These are phyloP conservation scores for Andrena praecox DNA, from an alignment of 2,888 invertebrate species.

Conservation along the genomic window DNA sequence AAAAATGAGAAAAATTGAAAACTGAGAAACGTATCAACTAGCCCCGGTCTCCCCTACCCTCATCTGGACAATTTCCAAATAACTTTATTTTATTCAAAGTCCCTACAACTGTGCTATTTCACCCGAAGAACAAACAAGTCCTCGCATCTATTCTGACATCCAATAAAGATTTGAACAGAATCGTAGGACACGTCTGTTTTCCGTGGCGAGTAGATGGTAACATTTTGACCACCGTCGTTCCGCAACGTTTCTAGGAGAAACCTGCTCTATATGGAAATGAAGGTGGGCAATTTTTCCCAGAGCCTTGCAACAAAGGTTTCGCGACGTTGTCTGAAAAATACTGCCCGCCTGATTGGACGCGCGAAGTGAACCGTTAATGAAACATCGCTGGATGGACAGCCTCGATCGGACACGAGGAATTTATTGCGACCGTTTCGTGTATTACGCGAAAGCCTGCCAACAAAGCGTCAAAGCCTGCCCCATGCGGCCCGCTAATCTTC, in stretches of 20 bases:
- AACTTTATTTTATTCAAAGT: too few species aligned
- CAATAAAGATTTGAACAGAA: too few species aligned
- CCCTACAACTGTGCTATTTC: too few species aligned
- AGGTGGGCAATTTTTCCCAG: neutral
- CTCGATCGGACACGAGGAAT: slow-evolving; percentile 20
- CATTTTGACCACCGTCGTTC: neutral
- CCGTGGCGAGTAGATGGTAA: neutral
- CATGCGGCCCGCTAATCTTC: slow-evolving; percentile 8
- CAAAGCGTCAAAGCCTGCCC: neutral
- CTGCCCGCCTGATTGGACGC: neutral
- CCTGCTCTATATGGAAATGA: neutral
- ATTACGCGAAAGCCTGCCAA: neutral
- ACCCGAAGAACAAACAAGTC: too few species aligned
- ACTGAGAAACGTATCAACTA: too few species aligned
- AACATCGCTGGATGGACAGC: slow-evolving; percentile 7
- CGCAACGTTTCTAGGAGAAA: neutral
- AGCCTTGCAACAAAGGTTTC: neutral
- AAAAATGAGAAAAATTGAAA: too few species aligned
- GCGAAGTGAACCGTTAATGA: slow-evolving; percentile 16
- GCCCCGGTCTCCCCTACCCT: too few species aligned
- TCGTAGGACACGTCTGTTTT: neutral
- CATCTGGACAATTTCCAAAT: too few species aligned
- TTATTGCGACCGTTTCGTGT: slow-evolving; percentile 11
- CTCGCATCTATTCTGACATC: too few species aligned
- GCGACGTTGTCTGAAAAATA: slow-evolving; percentile 4